These are phyloP conservation scores for Drosophila leontia DNA, from an alignment of 1,140 invertebrate genomes.

Conservation along the genomic window DNA sequence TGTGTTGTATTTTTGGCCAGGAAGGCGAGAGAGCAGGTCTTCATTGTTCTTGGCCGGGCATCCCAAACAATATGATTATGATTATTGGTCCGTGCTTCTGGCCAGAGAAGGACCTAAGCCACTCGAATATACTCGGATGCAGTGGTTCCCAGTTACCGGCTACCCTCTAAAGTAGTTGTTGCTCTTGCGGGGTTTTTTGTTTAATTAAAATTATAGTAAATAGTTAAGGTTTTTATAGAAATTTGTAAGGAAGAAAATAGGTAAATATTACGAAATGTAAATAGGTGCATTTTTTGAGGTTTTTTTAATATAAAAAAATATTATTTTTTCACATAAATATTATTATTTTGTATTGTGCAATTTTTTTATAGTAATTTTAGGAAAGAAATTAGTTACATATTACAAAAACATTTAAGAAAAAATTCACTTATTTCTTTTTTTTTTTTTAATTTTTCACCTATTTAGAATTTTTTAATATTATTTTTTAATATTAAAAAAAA, in stretches of 20 bases:
- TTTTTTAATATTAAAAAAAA: no score
- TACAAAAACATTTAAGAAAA: no score
- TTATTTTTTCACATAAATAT: no score
- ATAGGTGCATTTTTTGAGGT: neutral
- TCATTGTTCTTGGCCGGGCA: constrained; percentile 55
- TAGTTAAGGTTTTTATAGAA: neutral
- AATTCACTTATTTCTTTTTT: no score
- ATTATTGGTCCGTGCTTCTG: constrained; percentile 66
- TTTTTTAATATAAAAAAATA: neutral
- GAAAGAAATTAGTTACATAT: no score
- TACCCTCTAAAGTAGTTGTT: neutral
- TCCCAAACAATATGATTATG: constrained; percentile 77
- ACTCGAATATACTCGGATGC: constrained; percentile 55
- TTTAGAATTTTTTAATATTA: no score
- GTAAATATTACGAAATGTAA: no score
- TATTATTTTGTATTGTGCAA: no score
- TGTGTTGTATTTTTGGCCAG: constrained; percentile 25
- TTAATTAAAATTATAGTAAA: neutral
- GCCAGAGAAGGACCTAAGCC: constrained; percentile 58
- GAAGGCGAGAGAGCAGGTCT: constrained; percentile 1
- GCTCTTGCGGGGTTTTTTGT: no score
- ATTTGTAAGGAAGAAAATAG: neutral
- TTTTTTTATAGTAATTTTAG: no score
- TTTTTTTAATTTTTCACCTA: no score
- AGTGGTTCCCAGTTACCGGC: constrained; percentile 8